phyloP scores from a whole-genome alignment of 2,113 vertebrate genomes.

The Rhizomys pruinosus region DNA sequence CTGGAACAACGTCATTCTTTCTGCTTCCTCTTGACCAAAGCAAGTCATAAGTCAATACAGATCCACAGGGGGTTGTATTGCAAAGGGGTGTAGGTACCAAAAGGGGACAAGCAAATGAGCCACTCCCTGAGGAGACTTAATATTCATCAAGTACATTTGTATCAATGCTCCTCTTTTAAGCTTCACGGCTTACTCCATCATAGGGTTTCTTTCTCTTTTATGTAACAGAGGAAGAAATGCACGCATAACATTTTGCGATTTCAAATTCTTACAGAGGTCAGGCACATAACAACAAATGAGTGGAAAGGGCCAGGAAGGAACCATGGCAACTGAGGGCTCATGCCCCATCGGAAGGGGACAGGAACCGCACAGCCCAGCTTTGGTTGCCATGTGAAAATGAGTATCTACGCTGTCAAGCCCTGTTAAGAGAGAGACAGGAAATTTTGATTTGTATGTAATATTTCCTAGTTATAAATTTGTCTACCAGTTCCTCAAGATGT shows the following conservation, averaged over 20 bases:
- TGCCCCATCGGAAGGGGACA: background rate
- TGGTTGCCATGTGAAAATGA: conserved; percentile 4
- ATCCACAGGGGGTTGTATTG: background rate
- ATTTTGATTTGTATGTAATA: background rate
- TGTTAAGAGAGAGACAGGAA: background rate
- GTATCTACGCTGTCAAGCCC: background rate
- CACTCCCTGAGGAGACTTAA: background rate
- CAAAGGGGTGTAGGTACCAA: background rate
- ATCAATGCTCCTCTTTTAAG: background rate
- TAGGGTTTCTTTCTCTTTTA: background rate
- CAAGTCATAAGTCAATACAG: background rate
- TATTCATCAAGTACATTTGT: background rate
- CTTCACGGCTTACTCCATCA: background rate
- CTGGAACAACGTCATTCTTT: too few relatives aligned
- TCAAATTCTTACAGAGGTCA: conserved; percentile 31
- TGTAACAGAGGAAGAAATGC: background rate
- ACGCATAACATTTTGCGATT: background rate
- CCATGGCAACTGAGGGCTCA: background rate
- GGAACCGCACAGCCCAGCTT: background rate
- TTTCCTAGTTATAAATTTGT: conserved; percentile 25
- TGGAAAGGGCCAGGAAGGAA: background rate
- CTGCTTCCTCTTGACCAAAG: background rate
- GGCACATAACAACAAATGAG: background rate
- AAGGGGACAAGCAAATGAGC: background rate
- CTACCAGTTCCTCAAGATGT: conserved; percentile 15